Percentiles rank a stretch among this genome's conserved stretches.
Evolutionary conservation across 2,888 invertebrate genomes (phyloP).

Genomic region (Hedychridium roseum): DNA sequence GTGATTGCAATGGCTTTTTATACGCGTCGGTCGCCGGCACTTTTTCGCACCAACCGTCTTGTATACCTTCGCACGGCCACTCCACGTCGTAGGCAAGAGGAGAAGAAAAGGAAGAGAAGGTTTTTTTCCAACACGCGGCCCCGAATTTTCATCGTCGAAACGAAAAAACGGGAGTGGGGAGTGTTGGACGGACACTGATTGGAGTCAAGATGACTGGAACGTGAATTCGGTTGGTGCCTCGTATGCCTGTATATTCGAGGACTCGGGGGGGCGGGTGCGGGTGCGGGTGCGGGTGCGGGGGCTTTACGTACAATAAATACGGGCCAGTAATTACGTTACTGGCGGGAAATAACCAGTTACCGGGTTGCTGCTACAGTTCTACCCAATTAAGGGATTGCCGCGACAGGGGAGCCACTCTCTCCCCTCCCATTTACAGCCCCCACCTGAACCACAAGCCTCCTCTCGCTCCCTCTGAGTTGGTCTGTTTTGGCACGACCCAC

Average conservation of each 20-base stretch:
- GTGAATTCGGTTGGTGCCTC: too few species aligned
- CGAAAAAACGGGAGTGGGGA: not conserved
- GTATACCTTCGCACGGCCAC: constrained; percentile 2
- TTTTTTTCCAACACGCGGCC: not conserved
- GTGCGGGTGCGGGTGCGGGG: constrained; percentile 30
- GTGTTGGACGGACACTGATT: not conserved
- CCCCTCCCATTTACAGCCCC: constrained; percentile 9
- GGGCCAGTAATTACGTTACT: constrained; percentile 50
- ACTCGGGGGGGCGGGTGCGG: constrained; percentile 1
- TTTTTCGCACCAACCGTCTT: too few species aligned
- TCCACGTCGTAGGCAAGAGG: not conserved
- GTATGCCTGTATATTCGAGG: too few species aligned
- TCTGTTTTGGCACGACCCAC: too few species aligned
- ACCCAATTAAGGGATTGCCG: constrained; percentile 49
- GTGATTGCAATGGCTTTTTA: constrained; percentile 46
- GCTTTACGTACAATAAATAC: constrained; percentile 50
- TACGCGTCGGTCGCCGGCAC: constrained; percentile 27
- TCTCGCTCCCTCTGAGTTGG: too few species aligned
- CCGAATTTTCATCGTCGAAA: not conserved
- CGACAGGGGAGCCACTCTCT: constrained; percentile 15
- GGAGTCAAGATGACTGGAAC: not conserved
- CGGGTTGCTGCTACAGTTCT: constrained; percentile 42
- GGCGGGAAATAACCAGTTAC: constrained; percentile 50
- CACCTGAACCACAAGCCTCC: not conserved
- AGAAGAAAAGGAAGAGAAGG: not conserved